phyloP scores from a whole-genome alignment of 2,888 invertebrate genomes.

The Dryobota labecula region DNA sequence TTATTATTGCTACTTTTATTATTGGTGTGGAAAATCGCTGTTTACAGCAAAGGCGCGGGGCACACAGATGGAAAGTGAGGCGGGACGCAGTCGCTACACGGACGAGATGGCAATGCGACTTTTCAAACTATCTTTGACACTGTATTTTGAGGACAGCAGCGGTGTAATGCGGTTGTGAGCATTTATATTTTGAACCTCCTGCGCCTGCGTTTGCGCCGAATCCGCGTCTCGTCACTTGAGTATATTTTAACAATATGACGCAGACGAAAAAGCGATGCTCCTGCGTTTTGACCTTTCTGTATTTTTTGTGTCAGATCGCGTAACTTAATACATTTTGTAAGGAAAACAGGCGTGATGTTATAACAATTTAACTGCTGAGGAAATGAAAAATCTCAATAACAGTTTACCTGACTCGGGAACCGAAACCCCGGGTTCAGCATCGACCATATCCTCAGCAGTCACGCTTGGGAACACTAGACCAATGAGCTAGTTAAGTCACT shows the following conservation, averaged over 20 bases:
- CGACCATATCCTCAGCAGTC: neutral
- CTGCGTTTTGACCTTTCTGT: neutral
- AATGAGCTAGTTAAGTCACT: neutral
- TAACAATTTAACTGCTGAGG: neutral
- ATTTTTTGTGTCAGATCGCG: neutral
- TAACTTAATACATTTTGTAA: neutral
- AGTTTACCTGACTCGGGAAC: neutral
- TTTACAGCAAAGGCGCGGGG: neutral
- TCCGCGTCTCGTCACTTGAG: too few relatives aligned
- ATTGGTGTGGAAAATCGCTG: neutral
- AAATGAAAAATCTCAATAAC: neutral
- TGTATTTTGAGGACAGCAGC: too few relatives aligned
- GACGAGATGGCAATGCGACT: neutral
- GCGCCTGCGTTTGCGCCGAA: too few relatives aligned
- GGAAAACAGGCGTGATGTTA: neutral
- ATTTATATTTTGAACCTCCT: too few relatives aligned
- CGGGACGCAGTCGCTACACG: neutral
- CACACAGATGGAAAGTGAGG: neutral
- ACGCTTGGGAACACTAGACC: neutral
- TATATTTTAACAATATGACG: too few relatives aligned
- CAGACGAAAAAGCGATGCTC: too few relatives aligned
- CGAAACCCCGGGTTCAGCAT: neutral
- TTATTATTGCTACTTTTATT: neutral
- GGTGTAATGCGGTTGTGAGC: neutral
- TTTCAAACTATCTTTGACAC: too few relatives aligned